phyloP scores from a whole-genome alignment of 2,113 vertebrate species.

The Syrrhaptes paradoxus region DNA sequence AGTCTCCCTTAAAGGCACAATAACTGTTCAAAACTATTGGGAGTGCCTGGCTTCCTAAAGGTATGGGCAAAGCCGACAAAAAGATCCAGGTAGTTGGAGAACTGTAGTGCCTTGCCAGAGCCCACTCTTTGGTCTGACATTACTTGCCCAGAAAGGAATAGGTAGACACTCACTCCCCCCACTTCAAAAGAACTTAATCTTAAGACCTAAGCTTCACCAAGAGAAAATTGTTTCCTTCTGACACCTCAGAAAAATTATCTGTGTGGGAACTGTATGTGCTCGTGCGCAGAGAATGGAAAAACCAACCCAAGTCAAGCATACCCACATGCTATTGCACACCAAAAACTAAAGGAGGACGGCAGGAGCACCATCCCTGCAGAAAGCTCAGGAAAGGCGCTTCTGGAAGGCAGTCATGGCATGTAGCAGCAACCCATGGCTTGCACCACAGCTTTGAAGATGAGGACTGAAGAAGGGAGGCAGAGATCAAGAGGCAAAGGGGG shows the following conservation, averaged over 20 bases:
- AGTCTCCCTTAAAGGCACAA: not conserved
- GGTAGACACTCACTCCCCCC: not conserved
- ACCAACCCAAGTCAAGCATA: not conserved
- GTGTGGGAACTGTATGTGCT: not conserved
- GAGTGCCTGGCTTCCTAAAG: not conserved
- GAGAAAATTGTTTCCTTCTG: not conserved
- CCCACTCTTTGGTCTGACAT: not conserved
- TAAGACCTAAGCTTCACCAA: not conserved
- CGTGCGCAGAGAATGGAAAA: not conserved
- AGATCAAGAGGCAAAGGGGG: not conserved
- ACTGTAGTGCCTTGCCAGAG: not conserved
- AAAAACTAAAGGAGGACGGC: not conserved
- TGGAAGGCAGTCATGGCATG: not conserved
- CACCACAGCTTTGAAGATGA: not conserved
- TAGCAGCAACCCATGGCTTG: accelerated
- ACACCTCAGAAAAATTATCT: not conserved
- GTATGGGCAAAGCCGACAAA: not conserved
- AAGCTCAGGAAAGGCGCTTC: not conserved
- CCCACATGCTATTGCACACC: accelerated
- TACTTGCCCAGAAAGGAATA: not conserved
- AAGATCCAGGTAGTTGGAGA: not conserved
- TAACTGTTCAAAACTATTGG: not conserved
- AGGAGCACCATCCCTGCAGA: not conserved
- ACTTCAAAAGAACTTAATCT: not conserved
- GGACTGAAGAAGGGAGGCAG: not conserved